Evolutionary conservation across 1,140 invertebrate species (phyloP).

Genomic region (Sycophaga agraensis): DNA sequence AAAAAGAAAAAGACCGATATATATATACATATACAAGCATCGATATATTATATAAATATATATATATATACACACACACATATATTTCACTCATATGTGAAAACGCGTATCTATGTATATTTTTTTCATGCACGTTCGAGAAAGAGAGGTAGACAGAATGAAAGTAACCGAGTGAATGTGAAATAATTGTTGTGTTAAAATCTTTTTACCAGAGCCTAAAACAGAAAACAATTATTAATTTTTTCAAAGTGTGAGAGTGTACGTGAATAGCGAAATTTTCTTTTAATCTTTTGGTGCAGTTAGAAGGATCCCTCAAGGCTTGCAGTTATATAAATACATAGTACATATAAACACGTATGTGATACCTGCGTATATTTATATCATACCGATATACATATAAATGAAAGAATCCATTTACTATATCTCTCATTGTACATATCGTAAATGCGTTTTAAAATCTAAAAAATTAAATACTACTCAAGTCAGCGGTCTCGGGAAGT

Average conservation of each 20-base stretch:
- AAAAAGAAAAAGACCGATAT: constrained; percentile 19
- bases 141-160: not conserved
- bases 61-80: constrained; percentile 5
- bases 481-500: constrained; percentile 27
- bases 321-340: constrained; percentile 38
- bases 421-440: constrained; percentile 55
- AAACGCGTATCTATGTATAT: constrained; percentile 27
- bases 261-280: constrained; percentile 4
- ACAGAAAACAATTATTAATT: constrained; percentile 9
- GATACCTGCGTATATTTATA: constrained; percentile 35
- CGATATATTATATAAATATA: constrained; percentile 13
- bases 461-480: constrained; percentile 27
- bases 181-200: not conserved
- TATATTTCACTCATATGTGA: constrained; percentile 7
- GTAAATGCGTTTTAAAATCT: constrained; percentile 40
- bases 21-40: constrained; percentile 14
- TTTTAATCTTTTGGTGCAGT: constrained; percentile 7
- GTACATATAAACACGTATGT: constrained; percentile 28
- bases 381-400: constrained; percentile 30
- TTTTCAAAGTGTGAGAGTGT: constrained; percentile 16
- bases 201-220: constrained; percentile 26
- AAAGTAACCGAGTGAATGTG: not conserved
- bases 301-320: constrained; percentile 25
- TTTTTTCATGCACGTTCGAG: constrained; percentile 21
- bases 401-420: constrained; percentile 36